Base-by-base conservation (phyloP, 2,888 invertebrate genomes). In the Cataglyphis altisquamis region DNA sequence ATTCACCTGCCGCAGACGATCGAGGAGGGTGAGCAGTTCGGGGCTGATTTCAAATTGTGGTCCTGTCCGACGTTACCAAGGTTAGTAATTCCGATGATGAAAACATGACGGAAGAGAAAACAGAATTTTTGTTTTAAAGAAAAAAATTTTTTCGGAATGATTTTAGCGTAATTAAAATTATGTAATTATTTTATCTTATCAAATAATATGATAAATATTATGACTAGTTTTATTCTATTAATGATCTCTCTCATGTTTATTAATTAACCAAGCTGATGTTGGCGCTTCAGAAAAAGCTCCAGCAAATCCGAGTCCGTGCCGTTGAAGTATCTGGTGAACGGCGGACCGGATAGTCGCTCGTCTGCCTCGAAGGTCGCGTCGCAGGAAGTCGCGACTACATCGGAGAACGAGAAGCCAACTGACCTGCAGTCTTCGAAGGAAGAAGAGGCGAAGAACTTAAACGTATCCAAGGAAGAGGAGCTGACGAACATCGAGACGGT, bases 1-100 rank as follows among this genome's bases (percentile, higher is more conserved):
- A 96, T 96, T 84, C 96, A 96, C 0, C 92, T 97, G 63, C 97
- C 97, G 0, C 96, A 97, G 91, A 96, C 96, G 45, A 93, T 96
- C 80, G 96, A 95, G 32, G 97, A 97, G 87, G 96, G 96, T 57
- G 97, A 97, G 88, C 92, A 95, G 62, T 96, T 96, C 87, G 96
- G 97, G 5, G 95, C 96, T 60, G 94, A 96, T 83, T 96, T 96
- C 89, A 96, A 96, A 89, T 94, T 96, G 36, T 94, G 96, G 88
- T 96, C 96, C 81, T 96, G 96, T 86, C 96, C 96, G 5, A 94
- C 93, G 66, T 83, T 93, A 77, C 91, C 94, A 18, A 91, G 90
- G 94, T 94, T 75, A 91, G 91, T 91, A 32, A 41, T 57, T 8
- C 29, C 25, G 39, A 18, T 29, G 21, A 48, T 18, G 64, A 18